Evolutionary conservation across 2,113 vertebrate species (phyloP), one percentile per base, ranked within the genome.

Genomic region (Ictalurus furcatus): DNA sequence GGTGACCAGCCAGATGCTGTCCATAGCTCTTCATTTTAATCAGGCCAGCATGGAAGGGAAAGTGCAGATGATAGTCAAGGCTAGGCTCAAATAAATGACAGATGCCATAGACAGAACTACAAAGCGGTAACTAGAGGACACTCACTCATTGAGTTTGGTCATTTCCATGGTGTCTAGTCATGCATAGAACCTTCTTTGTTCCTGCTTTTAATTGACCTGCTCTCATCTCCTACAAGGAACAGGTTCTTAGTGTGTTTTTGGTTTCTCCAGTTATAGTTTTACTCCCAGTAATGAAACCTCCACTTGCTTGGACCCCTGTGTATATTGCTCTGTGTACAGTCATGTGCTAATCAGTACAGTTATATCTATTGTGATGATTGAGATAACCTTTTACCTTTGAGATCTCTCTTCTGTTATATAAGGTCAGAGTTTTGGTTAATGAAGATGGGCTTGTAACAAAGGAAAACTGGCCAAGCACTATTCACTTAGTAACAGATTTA

Each of bases 101-200:
- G 89, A 88, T 67, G 25, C 79, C 86, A 87, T 65, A 85, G 73
- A 91, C 91, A 86, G 71, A 90, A 85, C 21, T 73, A 81, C 87
- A 87, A 84, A 87, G 78, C 90, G 90, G 86, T 78, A 90, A 85
- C 48, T 59, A 44, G 23, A 28, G 34, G 61, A 84, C 21, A 30
- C 37, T 40, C 9, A 48, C 23, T 48, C 14, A 19, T 1, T 80
- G 17, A 78, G 17, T 40, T 40, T 21, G 34, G 0, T 16, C n/a
- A 69, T 76, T 74, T 19, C 25, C 11, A 25, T 78, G 34, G 16
- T 21, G 17, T 40, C 71, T 74, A 40, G 3, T 44, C 40, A 23
- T 52, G 17, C 34, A 74, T 40, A 54, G 6, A 58, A 58, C 12
- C 79, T 17, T 52, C 16, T 58, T 3, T 21, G n/a, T 81, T n/a